Evolutionary conservation across 2,888 invertebrate species (phyloP), one percentile per base, ranked within the genome.

Genomic region (Hypercompe scribonia): DNA sequence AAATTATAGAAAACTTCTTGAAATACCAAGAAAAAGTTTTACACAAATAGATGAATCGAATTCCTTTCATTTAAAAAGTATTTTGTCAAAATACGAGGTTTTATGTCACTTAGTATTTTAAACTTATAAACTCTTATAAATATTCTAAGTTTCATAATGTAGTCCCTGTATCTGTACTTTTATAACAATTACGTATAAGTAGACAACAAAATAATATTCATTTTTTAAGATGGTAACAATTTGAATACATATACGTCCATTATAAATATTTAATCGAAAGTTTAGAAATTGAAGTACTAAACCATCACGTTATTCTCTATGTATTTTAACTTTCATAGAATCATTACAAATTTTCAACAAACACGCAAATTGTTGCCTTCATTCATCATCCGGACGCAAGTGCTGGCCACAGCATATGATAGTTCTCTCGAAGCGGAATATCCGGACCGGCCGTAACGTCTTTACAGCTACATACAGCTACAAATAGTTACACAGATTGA

Each of bases 401-500:
- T 42, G 24, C 67, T 11, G 66, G 7, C 46, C 31, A 67, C 18
- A 21, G 50, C 46, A 8, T 50, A 8, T 67, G 67, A 68, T 66
- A 42, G 58, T 42, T 58, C 33, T 71, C 58, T 58, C 42, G 42
- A 71, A 71, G 46, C 61, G 61, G 28, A 31, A 46, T 34, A 21
- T 58, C 65, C 65, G 31, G 13, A 39, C 34, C 68, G 54, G 68
- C 18, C 7, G 31, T 42, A 21, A 69, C 65, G 61, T 50, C n/a
- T 15, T 31, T 21, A 11, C 21, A 28, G 39, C 42, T 68, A 67
- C 50, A 67, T 21, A 11, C 21, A 28, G 39, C 42, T 68, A 67
- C 50, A 67, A 68, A 71, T 46, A 65, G 71, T 65, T 65, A 71
- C 34, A 71, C 71, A 66, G n/a, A 65, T n/a, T 69, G 54, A 72